Conservation (phyloP, 2,113 vertebrate species). For the Laterallus jamaicensis region DNA sequence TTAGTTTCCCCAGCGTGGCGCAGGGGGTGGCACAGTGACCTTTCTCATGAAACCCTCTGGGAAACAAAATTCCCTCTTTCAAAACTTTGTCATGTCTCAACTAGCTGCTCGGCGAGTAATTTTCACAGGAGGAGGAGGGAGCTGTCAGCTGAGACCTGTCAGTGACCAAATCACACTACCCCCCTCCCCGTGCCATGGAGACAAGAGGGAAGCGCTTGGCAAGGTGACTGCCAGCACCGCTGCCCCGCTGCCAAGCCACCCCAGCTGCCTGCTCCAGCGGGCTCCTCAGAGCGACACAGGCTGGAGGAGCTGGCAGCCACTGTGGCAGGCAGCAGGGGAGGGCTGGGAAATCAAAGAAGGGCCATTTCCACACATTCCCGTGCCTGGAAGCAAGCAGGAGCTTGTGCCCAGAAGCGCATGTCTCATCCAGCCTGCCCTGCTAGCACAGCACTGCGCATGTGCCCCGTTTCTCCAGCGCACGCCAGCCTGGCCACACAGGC, state of each 20-base stretch:
- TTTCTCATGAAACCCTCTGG: slow-evolving; percentile 32
- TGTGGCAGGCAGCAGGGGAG: not conserved
- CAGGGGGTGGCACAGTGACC: slow-evolving; percentile 9
- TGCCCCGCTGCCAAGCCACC: not conserved
- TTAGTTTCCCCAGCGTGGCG: slow-evolving; percentile 21
- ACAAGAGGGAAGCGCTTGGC: slow-evolving; percentile 13
- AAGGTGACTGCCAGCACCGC: not conserved
- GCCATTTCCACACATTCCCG: slow-evolving; percentile 29
- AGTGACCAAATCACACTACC: slow-evolving; percentile 38
- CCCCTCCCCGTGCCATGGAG: not conserved
- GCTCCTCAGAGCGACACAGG: not conserved
- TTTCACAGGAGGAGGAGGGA: slow-evolving; percentile 64
- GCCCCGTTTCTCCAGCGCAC: not conserved
- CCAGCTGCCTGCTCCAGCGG: not conserved
- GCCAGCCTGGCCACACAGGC: accelerated
- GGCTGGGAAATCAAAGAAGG: slow-evolving; percentile 23
- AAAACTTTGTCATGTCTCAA: slow-evolving; percentile 72
- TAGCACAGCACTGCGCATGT: accelerated
- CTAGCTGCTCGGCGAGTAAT: slow-evolving; percentile 59
- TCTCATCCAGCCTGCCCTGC: not conserved
- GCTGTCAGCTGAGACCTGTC: slow-evolving; percentile 65
- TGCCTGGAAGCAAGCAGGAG: slow-evolving; percentile 59
- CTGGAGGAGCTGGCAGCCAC: not conserved
- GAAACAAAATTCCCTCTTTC: slow-evolving; percentile 66
- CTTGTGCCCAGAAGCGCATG: slow-evolving; percentile 38